Conservation (phyloP, 2,113 vertebrate species). For the Burhinus oedicnemus region DNA sequence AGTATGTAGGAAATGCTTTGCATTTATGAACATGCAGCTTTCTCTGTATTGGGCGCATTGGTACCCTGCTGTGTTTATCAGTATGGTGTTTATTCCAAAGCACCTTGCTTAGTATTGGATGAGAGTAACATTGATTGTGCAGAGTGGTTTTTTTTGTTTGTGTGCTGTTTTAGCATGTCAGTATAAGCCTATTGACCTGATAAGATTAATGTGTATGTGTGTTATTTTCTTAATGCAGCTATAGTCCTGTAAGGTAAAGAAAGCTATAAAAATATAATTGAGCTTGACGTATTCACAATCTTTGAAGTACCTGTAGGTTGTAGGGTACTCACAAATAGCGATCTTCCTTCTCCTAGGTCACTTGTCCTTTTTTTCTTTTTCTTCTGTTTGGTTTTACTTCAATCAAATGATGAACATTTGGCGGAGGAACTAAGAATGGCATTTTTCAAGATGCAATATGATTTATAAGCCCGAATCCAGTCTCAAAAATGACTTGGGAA, state of each 20-base stretch:
- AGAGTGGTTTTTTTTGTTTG: neutral
- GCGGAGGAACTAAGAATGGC: accelerated
- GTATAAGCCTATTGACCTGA: neutral
- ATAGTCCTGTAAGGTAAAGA: neutral
- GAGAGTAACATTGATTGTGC: neutral
- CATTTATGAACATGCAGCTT: neutral
- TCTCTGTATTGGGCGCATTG: neutral
- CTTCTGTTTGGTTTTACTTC: neutral
- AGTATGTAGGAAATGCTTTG: neutral
- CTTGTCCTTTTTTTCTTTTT: neutral
- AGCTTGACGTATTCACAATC: neutral
- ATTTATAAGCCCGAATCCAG: neutral
- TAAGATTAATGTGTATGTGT: neutral
- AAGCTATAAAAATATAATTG: neutral
- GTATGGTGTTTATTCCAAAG: neutral
- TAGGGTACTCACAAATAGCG: neutral
- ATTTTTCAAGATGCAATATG: neutral
- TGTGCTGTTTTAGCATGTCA: neutral
- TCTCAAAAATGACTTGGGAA: neutral
- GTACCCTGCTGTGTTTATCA: neutral
- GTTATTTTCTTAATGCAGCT: neutral
- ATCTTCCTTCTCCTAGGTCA: neutral
- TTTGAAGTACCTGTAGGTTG: neutral
- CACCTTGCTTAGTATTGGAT: neutral
- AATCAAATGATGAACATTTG: neutral